Evolutionary conservation across 64 coral and sea anemone species (phyloP).

Genomic region (Orbicella faveolata): DNA sequence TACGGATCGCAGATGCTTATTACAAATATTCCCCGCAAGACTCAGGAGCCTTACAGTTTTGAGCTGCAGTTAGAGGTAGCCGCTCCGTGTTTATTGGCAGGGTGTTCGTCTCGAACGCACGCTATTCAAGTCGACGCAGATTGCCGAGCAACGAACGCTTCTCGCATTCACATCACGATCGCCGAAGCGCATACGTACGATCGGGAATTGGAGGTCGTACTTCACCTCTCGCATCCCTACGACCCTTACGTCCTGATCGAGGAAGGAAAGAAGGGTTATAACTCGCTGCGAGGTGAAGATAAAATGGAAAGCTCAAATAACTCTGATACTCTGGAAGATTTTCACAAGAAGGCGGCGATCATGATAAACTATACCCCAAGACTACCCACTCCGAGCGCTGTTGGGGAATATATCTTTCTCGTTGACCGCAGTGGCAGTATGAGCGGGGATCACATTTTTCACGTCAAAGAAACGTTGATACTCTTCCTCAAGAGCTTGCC

Average conservation of each 20-base stretch:
- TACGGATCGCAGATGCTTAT: slow-evolving; percentile 80
- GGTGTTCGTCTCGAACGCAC: slow-evolving; percentile 79
- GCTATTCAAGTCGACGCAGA: slow-evolving; percentile 97
- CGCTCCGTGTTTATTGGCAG: slow-evolving; percentile 87
- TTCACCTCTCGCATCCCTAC: slow-evolving; percentile 82
- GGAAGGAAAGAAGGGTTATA: slow-evolving; percentile 69
- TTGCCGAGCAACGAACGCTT: slow-evolving; percentile 75
- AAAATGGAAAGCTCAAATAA: not conserved
- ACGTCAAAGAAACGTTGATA: slow-evolving; percentile 84
- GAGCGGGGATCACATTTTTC: slow-evolving; percentile 91
- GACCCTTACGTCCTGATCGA: slow-evolving; percentile 91
- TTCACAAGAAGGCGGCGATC: slow-evolving; percentile 65
- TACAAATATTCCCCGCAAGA: slow-evolving; percentile 71
- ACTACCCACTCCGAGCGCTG: slow-evolving; percentile 44
- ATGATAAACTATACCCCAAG: slow-evolving; percentile 80
- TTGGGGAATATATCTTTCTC: slow-evolving; percentile 84
- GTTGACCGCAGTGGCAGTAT: slow-evolving; percentile 98
- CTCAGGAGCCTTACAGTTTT: slow-evolving; percentile 70
- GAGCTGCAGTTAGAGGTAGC: slow-evolving; percentile 73
- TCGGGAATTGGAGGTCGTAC: slow-evolving; percentile 73
- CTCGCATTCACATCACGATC: slow-evolving; percentile 80
- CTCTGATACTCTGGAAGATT: slow-evolving; percentile 64
- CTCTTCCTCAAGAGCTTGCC: slow-evolving; percentile 95
- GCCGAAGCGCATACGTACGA: slow-evolving; percentile 87
- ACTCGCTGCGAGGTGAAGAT: not conserved